Evolutionary conservation across 2,888 invertebrate genomes (phyloP), one percentile per base, ranked within the genome.

Genomic region (Sinelater perroti): DNA sequence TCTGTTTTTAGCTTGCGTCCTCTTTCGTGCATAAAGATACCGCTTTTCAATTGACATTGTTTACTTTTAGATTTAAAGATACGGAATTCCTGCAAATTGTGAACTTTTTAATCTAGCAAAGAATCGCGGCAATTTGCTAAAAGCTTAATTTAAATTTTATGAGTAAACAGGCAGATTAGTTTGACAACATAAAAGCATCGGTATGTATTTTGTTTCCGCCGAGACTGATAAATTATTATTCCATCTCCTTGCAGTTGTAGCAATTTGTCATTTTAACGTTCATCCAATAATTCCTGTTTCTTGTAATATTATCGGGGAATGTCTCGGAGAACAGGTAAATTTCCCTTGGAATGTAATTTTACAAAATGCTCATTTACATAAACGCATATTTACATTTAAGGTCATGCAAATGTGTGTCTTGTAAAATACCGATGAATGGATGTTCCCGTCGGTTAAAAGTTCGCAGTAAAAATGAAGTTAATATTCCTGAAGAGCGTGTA

Each of bases 351-450:
- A 26, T 26, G 8, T 33, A 33, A 33, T 33, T 33, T 33, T 33
- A 33, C 11, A 33, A 33, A 33, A 33, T 14, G 11, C 5, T 13
- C 8, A 33, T 33, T 33, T 2, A 33, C 33, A 33, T 33, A 33
- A 33, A 33, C 17, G 14, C 17, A 33, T 17, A 33, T 33, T 13
- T 33, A 33, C 33, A 33, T 11, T 5, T 13, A 2, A 31, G 17
- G 14, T 33, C 13, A 33, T 33, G 33, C 33, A 17, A 33, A 33
- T 33, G 33, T 33, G 13, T 4, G 14, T 14, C 33, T 33, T 33
- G 14, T 33, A 33, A 5, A 33, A 33, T n/a, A n/a, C 17, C 17
- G 33, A 33, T 33, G 33, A 33, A 33, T 33, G 33, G 17, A 33
- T 33, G 13, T 33, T 11, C 13, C 17, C 13, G 1, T 16, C 7